Conservation (phyloP, 2,888 invertebrate genomes). For the Metopia argyrocephala region DNA sequence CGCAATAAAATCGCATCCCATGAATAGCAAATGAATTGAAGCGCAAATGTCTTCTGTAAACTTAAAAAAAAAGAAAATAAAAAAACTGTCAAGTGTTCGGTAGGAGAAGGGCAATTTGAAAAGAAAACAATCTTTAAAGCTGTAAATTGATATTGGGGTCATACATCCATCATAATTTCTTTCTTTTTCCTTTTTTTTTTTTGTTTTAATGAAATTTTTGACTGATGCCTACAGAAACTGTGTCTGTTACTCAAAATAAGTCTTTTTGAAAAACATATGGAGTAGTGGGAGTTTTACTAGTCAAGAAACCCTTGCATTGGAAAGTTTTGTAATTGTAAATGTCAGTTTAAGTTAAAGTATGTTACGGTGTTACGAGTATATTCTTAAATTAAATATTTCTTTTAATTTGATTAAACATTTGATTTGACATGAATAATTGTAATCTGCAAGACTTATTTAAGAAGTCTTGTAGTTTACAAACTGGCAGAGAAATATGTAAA, state of each 20-base stretch:
- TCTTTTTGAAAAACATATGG: neutral
- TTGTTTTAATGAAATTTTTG: conserved; percentile 33
- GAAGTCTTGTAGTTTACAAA: too few species aligned
- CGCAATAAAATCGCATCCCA: conserved; percentile 46
- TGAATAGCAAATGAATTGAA: conserved; percentile 38
- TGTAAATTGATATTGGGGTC: conserved; percentile 54
- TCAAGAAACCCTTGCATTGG: neutral
- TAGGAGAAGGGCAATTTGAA: neutral
- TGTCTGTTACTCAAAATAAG: conserved; percentile 19
- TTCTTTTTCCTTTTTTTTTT: conserved; percentile 1
- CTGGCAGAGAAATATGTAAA: too few species aligned
- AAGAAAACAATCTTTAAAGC: conserved; percentile 16
- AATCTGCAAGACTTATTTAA: too few species aligned
- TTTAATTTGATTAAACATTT: conserved; percentile 15
- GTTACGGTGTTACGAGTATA: neutral
- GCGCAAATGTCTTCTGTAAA: neutral
- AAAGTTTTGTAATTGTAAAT: conserved; percentile 3
- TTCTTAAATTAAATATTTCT: neutral
- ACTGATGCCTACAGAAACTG: conserved; percentile 22
- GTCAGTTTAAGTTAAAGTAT: neutral
- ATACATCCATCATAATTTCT: conserved; percentile 55
- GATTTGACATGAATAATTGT: neutral
- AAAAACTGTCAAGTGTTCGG: too few species aligned
- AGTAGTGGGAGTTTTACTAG: neutral
- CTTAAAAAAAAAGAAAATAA: too few species aligned